These are phyloP conservation scores for Girardia tigrina DNA, from an alignment of 2,888 invertebrate genomes.

Conservation along the genomic window DNA sequence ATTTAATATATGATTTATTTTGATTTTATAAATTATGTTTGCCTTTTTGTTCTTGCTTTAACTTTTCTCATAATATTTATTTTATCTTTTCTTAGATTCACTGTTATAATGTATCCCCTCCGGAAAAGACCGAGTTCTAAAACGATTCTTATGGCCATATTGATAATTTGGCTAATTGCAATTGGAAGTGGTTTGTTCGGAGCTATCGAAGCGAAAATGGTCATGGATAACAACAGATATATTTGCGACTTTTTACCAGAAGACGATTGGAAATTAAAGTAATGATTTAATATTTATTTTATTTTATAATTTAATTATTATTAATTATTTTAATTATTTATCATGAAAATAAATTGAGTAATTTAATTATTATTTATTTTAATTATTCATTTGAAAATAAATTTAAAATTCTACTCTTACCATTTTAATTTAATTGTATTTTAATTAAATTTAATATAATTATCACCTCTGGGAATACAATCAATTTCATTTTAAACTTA, in stretches of 20 bases:
- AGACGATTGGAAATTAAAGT: neutral
- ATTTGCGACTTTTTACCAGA: constrained; percentile 27
- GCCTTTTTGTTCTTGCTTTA: too few species aligned
- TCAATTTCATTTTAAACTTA: too few species aligned
- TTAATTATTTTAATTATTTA: neutral
- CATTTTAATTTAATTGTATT: neutral
- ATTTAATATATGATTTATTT: too few species aligned
- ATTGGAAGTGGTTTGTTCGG: constrained; percentile 28
- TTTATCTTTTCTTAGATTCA: neutral
- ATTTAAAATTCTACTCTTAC: neutral
- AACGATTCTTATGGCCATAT: neutral
- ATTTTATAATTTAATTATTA: neutral
- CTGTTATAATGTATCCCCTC: constrained; percentile 31
- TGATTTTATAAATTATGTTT: too few species aligned
- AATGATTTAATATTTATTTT: neutral
- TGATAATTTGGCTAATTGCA: constrained; percentile 24
- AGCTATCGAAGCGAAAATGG: neutral
- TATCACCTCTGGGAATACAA: neutral
- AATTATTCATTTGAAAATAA: neutral
- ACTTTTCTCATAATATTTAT: too few species aligned
- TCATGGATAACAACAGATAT: neutral
- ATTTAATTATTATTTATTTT: neutral
- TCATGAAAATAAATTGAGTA: neutral
- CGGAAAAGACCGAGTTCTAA: neutral
- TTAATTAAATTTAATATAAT: neutral